A percentile compares a stretch with the other conserved stretches of the same genome.
phyloP scores from a whole-genome alignment of 2,888 invertebrate species.

The Orgyia antiqua region DNA sequence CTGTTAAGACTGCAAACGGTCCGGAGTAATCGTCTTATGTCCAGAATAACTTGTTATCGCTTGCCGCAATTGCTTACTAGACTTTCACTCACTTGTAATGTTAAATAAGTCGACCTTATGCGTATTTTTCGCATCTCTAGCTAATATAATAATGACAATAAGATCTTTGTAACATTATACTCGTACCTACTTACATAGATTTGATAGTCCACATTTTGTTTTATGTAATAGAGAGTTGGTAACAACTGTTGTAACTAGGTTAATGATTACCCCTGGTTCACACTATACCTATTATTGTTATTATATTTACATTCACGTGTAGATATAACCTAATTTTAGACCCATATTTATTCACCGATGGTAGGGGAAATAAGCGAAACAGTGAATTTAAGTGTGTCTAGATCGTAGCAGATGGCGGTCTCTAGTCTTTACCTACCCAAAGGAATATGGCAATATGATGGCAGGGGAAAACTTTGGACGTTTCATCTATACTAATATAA shows the following conservation, averaged over 20 bases:
- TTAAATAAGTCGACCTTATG: slow-evolving; percentile 7
- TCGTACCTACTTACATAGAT: too few species aligned
- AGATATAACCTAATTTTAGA: too few species aligned
- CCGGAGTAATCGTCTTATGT: slow-evolving; percentile 22
- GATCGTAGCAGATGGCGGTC: too few species aligned
- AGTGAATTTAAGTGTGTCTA: too few species aligned
- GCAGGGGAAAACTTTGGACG: too few species aligned
- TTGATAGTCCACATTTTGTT: slow-evolving; percentile 16
- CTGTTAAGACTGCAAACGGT: slow-evolving; percentile 11
- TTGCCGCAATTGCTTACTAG: slow-evolving; percentile 14
- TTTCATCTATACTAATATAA: too few species aligned
- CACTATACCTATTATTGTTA: too few species aligned
- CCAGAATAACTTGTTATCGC: slow-evolving; percentile 20
- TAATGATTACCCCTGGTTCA: slow-evolving; percentile 23
- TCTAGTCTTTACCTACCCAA: too few species aligned
- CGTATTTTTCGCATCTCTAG: slow-evolving; percentile 1
- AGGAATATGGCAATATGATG: too few species aligned
- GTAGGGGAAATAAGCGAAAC: too few species aligned
- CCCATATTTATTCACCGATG: too few species aligned
- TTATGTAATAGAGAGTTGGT: slow-evolving; percentile 16
- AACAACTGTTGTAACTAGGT: slow-evolving; percentile 15
- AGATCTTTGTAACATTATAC: slow-evolving; percentile 5
- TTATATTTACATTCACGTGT: too few species aligned
- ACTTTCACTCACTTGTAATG: slow-evolving; percentile 18
- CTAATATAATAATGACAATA: slow-evolving; percentile 3